A percentile compares a stretch with the other conserved stretches of the same genome.
These are phyloP conservation scores for Genyomyrus donnyi DNA, from an alignment of 2,113 vertebrate genomes.

Conservation along the genomic window DNA sequence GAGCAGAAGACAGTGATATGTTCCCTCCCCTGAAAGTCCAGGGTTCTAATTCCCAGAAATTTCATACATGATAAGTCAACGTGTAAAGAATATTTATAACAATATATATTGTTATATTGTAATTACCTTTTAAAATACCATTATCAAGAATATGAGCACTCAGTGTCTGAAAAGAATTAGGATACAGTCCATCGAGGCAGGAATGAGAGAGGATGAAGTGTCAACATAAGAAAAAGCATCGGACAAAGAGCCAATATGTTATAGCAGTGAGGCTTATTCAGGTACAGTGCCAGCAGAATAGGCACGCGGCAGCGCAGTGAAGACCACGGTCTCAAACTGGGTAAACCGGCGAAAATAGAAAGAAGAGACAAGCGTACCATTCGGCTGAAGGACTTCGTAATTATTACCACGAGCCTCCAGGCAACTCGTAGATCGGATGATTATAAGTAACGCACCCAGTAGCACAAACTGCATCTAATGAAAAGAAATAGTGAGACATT, in stretches of 20 bases:
- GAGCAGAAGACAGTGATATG: neutral
- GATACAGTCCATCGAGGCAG: neutral
- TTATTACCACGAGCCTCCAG: constrained; percentile 14
- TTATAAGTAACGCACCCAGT: constrained; percentile 16
- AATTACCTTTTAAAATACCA: neutral
- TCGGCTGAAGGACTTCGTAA: constrained; percentile 33
- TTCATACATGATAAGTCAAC: neutral
- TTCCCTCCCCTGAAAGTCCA: neutral
- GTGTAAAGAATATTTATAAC: neutral
- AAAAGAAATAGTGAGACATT: neutral
- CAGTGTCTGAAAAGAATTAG: neutral
- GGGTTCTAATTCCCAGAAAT: neutral
- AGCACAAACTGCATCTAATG: constrained; percentile 30
- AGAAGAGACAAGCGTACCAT: constrained; percentile 21
- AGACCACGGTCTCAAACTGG: neutral
- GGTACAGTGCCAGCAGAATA: neutral
- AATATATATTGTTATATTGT: neutral
- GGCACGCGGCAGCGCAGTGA: neutral
- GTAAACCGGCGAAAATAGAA: neutral
- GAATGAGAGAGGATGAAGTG: neutral
- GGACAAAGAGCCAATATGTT: neutral
- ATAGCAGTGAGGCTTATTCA: neutral
- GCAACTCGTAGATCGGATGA: neutral
- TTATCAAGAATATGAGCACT: neutral
- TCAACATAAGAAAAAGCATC: neutral